Evolutionary conservation across 2,113 vertebrate genomes (phyloP), one percentile per base, ranked within the genome.

Genomic region (Daubentonia madagascariensis): DNA sequence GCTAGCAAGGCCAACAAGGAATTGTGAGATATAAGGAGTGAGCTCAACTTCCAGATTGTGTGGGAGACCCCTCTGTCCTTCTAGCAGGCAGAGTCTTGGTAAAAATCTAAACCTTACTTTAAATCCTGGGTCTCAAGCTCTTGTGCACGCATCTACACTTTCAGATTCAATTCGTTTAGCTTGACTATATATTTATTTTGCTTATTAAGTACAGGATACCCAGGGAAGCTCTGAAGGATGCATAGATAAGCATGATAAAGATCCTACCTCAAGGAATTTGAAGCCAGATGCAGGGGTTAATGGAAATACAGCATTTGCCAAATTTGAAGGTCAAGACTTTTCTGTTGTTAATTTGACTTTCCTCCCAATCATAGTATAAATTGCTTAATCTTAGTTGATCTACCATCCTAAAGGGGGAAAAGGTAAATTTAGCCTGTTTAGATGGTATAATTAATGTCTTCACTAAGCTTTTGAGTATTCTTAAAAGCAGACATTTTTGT

Each of bases 281-380:
- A 89, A 75, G 61, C 30, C 78, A 90, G 78, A 37, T 61, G 30
- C 37, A 54, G 0, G 23, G 13, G 54, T 76, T 96, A 97, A 84
- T 87, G 65, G 85, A 96, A 94, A 79, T 32, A 93, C 1, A 61
- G 16, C 10, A n/a, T 54, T 79, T 91, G 85, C 73, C 73, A 95
- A 89, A 94, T 91, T 32, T 72, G 54, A 96, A 97, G 92, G 54
- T 87, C 73, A 91, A 84, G 54, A 50, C 12, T 81, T 85, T 80
- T 92, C 84, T 90, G 48, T 80, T 73, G 57, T 79, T 89, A 96
- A 78, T 70, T 91, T 97, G 89, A 86, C 78, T 94, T 92, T n/a
- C 37, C 25, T 95, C 40, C 43, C 67, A 86, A 70, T 40, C 30
- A 70, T 63, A 94, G 73, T n/a, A 93, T n/a, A 37, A 57, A 96